Evolutionary conservation across 2,113 vertebrate species (phyloP), one percentile per base, ranked within the genome.

Genomic region (Clarias magur): DNA sequence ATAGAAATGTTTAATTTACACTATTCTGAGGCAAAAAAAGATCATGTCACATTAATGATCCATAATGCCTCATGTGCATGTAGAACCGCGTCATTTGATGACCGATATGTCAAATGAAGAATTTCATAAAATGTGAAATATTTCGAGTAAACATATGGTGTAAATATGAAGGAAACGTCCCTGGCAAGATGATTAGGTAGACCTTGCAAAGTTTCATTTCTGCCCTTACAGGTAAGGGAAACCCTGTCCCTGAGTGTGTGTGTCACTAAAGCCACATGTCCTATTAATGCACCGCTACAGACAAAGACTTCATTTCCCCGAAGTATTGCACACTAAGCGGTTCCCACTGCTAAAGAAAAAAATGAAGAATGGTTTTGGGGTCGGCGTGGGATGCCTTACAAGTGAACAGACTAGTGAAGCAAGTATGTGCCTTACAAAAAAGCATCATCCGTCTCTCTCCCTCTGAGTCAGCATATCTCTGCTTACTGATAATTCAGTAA

Each of bases 401-500:
- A 78, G n/a, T 54, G 54, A 88, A 70, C 79, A 89, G 80, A 83
- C 38, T 83, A n/a, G 60, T 59, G 62, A 76, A 88, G 80, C 85
- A 87, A 79, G 3, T 34, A 7, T 75, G 63, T 9, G 38, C 82
- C 62, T 82, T 73, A 79, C 59, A 38, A 54, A 83, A 13, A 65
- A 60, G 11, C 25, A 87, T 73, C n/a, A 79, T 13, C 78, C 27
- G 2, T 68, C 27, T 72, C 59, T 82, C 68, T 87, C 86, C 86
- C 81, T 86, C 76, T 90, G 87, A 90, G 80, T 91, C 91, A 91
- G 91, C 88, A 88, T 63, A 25, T 85, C 19, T 89, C 60, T 60
- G 65, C 68, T 82, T 80, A 72, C 30, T 73, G 65, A 88, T 70
- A 79, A 79, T 60, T 53, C 78, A 60, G 81, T 79, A 68, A 42